phyloP scores from a whole-genome alignment of 1,140 invertebrate species.

The Latrodectus geometricus region DNA sequence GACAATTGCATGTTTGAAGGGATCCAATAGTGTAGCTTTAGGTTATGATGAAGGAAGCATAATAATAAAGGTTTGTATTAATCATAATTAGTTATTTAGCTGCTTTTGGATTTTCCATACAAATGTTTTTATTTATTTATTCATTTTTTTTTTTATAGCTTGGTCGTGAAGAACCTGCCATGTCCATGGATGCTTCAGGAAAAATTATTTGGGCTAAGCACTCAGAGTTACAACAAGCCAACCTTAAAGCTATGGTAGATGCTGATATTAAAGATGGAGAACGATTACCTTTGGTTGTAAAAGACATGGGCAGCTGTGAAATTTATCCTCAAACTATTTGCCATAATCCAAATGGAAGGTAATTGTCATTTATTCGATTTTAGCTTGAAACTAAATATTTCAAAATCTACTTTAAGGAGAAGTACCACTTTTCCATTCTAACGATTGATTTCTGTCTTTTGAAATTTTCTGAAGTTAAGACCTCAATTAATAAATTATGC shows the following conservation, averaged over 20 bases:
- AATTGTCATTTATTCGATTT: neutral
- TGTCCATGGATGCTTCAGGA: constrained; percentile 97
- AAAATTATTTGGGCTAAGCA: constrained; percentile 99
- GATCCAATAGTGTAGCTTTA: constrained; percentile 96
- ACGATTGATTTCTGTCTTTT: too few species aligned
- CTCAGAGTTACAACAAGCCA: constrained; percentile 98
- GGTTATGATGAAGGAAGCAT: constrained; percentile 99
- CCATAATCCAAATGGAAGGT: constrained; percentile 97
- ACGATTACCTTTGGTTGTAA: constrained; percentile 89
- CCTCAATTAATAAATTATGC: too few species aligned
- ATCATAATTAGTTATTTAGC: neutral
- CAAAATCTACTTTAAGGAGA: too few species aligned
- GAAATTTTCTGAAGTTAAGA: too few species aligned
- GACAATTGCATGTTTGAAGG: constrained; percentile 94
- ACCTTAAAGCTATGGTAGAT: constrained; percentile 77
- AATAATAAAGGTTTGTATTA: constrained; percentile 80
- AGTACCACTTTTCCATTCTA: too few species aligned
- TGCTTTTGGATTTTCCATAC: neutral
- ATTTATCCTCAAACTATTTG: constrained; percentile 99
- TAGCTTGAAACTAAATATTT: too few species aligned
- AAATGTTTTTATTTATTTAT: too few species aligned
- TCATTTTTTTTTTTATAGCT: constrained; percentile 73
- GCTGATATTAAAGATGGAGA: constrained; percentile 91
- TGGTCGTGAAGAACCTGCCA: constrained; percentile 97
- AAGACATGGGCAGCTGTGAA: constrained; percentile 99